Evolutionary conservation across 2,888 invertebrate species (phyloP).

Genomic region (Tortrix viridana): DNA sequence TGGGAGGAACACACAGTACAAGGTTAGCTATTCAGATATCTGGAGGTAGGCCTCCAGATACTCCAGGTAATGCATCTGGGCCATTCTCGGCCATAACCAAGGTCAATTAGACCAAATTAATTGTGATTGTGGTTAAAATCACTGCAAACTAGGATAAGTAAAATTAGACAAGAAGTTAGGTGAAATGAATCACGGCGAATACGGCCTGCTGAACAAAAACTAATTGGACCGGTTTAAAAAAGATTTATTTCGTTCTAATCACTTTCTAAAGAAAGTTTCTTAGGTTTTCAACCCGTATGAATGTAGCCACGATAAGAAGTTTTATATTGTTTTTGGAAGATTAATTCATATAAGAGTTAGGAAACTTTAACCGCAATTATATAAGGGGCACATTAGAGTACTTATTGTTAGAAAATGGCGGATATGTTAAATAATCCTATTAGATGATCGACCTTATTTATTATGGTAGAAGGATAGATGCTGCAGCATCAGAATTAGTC

Average conservation of each 20-base stretch:
- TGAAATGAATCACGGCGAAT: too few relatives aligned
- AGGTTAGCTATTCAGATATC: conserved; percentile 85
- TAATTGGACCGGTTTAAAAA: background rate
- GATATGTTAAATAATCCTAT: background rate
- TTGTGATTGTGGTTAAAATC: too few relatives aligned
- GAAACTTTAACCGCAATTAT: conserved; percentile 1
- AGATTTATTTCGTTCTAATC: conserved; percentile 10
- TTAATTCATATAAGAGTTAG: conserved; percentile 11
- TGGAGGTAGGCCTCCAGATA: too few relatives aligned
- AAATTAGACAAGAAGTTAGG: too few relatives aligned
- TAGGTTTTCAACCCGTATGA: conserved; percentile 16
- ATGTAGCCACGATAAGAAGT: background rate
- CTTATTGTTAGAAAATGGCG: background rate
- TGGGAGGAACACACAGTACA: conserved; percentile 96
- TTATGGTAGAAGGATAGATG: too few relatives aligned
- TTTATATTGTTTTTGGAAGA: conserved; percentile 4
- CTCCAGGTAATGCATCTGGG: too few relatives aligned
- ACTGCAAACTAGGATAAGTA: too few relatives aligned
- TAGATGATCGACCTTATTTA: too few relatives aligned
- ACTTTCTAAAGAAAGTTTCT: conserved; percentile 28
- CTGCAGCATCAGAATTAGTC: too few relatives aligned
- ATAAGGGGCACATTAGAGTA: background rate
- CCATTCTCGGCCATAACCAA: too few relatives aligned
- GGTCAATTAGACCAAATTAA: too few relatives aligned
- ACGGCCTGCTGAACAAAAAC: background rate